phyloP scores from a whole-genome alignment of 2,888 invertebrate species.

The Tridacna crocea region DNA sequence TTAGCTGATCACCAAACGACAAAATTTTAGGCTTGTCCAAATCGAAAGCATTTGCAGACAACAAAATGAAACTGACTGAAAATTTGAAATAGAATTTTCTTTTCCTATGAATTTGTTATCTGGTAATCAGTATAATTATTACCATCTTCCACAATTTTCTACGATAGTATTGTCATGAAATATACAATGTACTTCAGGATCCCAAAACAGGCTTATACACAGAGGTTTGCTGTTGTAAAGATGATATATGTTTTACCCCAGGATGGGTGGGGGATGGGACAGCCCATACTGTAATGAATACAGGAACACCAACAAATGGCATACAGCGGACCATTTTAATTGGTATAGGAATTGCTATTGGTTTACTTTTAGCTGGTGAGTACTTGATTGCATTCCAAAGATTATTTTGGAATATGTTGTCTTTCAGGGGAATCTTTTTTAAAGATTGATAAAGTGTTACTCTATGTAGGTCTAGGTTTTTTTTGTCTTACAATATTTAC shows the following conservation, averaged over 20 bases:
- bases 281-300: background rate
- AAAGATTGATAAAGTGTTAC: background rate
- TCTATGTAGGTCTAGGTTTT: background rate
- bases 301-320: conserved; percentile 13
- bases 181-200: background rate
- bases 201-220: conserved; percentile 15
- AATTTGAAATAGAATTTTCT: too few species aligned
- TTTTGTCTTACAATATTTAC: too few species aligned
- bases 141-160: too few species aligned
- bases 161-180: too few species aligned
- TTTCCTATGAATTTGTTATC: too few species aligned
- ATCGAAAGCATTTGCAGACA: too few species aligned
- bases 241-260: conserved; percentile 56
- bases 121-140: background rate
- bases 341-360: conserved; percentile 55
- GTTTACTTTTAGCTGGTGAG: conserved; percentile 53
- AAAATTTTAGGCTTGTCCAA: too few species aligned
- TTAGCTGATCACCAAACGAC: too few species aligned
- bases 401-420: background rate
- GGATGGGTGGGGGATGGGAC: conserved; percentile 32
- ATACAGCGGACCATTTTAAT: conserved; percentile 56
- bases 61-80: too few species aligned
- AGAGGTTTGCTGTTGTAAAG: conserved; percentile 58
- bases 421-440: background rate
- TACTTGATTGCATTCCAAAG: background rate